phyloP scores from a whole-genome alignment of 2,113 vertebrate species.

The Campylomormyrus tamandua region DNA sequence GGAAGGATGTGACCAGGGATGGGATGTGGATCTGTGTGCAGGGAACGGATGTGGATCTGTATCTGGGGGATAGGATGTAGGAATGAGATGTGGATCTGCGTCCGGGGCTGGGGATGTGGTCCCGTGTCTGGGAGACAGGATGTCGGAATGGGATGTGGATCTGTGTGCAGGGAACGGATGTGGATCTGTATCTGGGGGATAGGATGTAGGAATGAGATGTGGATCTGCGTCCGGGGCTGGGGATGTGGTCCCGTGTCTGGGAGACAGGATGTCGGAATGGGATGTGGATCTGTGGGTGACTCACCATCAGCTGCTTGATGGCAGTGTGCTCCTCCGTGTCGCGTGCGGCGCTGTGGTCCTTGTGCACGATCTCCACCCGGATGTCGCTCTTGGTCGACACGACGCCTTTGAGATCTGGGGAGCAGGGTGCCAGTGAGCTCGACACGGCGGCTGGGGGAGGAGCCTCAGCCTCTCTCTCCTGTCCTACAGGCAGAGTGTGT shows the following conservation, averaged over 20 bases:
- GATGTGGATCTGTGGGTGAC: conserved; percentile 45
- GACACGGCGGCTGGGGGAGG: not conserved
- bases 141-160: not conserved
- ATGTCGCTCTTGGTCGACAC: conserved; percentile 96
- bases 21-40: not conserved
- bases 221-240: not conserved
- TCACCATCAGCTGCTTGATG: conserved; percentile 98
- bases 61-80: not conserved
- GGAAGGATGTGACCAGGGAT: not conserved
- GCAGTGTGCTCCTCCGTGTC: conserved; percentile 83
- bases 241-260: not conserved
- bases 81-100: not conserved
- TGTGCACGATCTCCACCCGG: conserved; percentile 94
- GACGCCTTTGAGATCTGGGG: conserved; percentile 87
- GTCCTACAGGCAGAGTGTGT: not conserved
- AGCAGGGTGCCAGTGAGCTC: conserved; percentile 16
- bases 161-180: not conserved
- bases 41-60: not conserved
- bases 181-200: not conserved
- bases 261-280: not conserved
- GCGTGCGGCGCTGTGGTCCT: conserved; percentile 80
- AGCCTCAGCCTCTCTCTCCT: not conserved
- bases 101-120: too few species aligned
- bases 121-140: not conserved
- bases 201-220: not conserved